phyloP scores from a whole-genome alignment of 2,797 vertebrate species.

The Xiphophorus birchmanni region DNA sequence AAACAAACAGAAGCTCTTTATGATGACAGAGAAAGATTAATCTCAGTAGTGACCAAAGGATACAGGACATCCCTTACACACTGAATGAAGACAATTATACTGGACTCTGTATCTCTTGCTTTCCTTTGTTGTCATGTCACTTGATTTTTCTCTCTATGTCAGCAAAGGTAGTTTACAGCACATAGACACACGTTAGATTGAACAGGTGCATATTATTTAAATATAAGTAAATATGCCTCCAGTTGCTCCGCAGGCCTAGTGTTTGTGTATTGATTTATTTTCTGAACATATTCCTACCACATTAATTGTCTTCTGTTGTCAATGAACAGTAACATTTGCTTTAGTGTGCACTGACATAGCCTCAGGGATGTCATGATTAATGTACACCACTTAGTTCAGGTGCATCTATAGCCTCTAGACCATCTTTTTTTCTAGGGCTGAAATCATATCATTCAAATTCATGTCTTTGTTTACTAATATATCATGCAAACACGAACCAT shows the following conservation, averaged over 20 bases:
- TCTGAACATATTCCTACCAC: constrained; percentile 32
- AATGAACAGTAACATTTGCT: constrained; percentile 71
- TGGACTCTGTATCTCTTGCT: not conserved
- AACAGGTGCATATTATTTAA: constrained; percentile 11
- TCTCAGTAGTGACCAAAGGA: not conserved
- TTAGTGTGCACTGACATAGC: constrained; percentile 52
- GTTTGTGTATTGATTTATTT: constrained; percentile 56
- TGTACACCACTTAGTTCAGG: constrained; percentile 62
- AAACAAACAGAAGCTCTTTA: not conserved
- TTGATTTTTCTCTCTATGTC: not conserved
- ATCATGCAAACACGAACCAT: constrained; percentile 55
- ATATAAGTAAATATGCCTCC: constrained; percentile 13
- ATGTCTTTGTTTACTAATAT: constrained; percentile 59
- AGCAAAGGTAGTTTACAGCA: not conserved
- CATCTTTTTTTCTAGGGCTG: constrained; percentile 50
- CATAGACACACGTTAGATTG: constrained; percentile 5
- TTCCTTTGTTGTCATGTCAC: constrained; percentile 26
- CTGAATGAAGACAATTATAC: constrained; percentile 22
- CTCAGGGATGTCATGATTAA: constrained; percentile 67
- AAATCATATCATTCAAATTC: constrained; percentile 66
- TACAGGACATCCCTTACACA: not conserved
- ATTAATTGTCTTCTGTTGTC: constrained; percentile 62
- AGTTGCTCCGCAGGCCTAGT: constrained; percentile 23
- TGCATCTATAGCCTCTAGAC: constrained; percentile 43
- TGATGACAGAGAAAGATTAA: constrained; percentile 59